Base-by-base conservation (phyloP, 2,113 vertebrate species). In the Macquaria australasica region DNA sequence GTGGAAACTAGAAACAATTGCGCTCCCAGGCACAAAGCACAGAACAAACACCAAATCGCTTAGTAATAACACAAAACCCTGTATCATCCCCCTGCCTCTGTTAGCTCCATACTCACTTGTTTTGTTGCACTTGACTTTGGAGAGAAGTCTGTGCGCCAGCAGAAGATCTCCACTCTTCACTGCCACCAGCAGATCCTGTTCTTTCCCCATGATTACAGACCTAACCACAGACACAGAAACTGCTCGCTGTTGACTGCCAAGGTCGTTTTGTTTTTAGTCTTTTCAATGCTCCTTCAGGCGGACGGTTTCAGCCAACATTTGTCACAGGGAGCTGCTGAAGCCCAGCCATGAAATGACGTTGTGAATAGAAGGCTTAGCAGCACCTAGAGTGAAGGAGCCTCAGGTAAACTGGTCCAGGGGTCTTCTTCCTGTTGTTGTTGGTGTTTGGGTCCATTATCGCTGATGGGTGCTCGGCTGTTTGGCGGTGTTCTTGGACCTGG, bases 121-220 rank as follows among this genome's bases (percentile, higher is more conserved):
- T 93, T 93, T 93, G 89, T 91, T 95, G 93, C 92, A 91, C 91
- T 95, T 96, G 90, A 94, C 92, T 92, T 95, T 96, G 82, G 94
- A 89, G 69, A 96, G 92, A 1, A 96, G 94, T 77, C 94, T 96
- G 83, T 96, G 93, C 7, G 92, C 92, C 82, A 91, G 77, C 28
- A 93, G 91, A 69, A 96, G 88, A 88, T 96, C 95, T 83, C 95
- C 95, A 23, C 79, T 94, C 93, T 96, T 96, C 90, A 95, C 95
- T 0, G 95, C 95, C 82, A 92, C 91, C 76, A 96, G 91, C 73
- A 96, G 92, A 72, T 96, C 95, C 89, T 95, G 95, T 72, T 96
- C 95, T 67, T 94, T 96, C 41, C 95, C 95, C 95, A 96, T 96
- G 84, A 50, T 82, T 28, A 71, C 72, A 62, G 77, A 78, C 80